Base-by-base conservation (phyloP, 2,113 vertebrate genomes). In the Hydropotes inermis region DNA sequence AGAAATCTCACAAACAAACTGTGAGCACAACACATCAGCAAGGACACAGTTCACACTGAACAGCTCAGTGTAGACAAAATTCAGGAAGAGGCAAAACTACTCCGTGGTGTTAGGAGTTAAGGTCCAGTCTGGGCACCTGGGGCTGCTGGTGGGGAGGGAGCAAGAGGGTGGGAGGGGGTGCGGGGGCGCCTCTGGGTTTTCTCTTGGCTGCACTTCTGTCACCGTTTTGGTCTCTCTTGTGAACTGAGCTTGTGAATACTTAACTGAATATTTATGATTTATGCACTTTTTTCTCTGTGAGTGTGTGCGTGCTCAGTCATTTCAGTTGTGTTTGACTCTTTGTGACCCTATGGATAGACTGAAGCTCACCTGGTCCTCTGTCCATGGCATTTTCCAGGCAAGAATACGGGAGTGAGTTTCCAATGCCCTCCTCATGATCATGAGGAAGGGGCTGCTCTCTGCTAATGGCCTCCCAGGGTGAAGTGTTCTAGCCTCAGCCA, bases 151-250 rank as follows among this genome's bases (percentile, higher is more conserved):
- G 11, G 21, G 39, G 17, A 45, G 21, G 64, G 54, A 95, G 27
- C 5, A 76, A 12, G 27, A n/a, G 11, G 9, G 0, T 27, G 21
- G 12, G 4, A 58, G 39, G 33, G 12, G 9, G 5, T 0, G 0
- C 12, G 43, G 2, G 4, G 8, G 27, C 1, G 1, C 15, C 2
- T 54, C 43, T 2, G 13, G 33, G 12, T n/a, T 33, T 21, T 58
- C 57, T 57, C 36, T 16, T 5, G 21, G 9, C 74, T 14, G 10
- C 39, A 14, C 83, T 45, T 47, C 52, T 83, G 15, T 25, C 70
- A n/a, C 21, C 28, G 7, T 50, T 85, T 27, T 88, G 47, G 19
- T 7, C 27, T n/a, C 27, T 76, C 30, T 54, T 16, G 23, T 50
- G 19, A 78, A 36, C 28, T 70, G 45, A 52, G n/a, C 64, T 83